Evolutionary conservation across 2,113 vertebrate genomes (phyloP), one percentile per base, ranked within the genome.

Genomic region (Lonchura striata): DNA sequence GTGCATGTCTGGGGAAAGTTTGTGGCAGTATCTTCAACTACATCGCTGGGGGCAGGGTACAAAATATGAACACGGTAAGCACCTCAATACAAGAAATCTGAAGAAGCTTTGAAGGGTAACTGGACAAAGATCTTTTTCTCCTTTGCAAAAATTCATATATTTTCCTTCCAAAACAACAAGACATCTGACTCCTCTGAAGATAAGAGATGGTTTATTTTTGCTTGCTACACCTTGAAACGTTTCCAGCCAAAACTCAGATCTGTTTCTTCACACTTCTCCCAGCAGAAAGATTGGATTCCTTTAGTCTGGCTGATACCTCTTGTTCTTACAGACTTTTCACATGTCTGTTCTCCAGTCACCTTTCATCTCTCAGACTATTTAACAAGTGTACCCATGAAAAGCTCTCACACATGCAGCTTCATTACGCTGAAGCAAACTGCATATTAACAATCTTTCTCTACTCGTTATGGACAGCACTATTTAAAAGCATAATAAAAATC

Each of bases 21-120:
- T 96, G 91, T 77, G 22, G 18, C 53, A 39, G 3, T 8, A 0
- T 69, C 31, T 27, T 96, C 7, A 2, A 1, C 49, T 49, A 8
- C 17, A 0, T 77, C 39, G 9, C 1, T 1, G 94, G 91, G 8
- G 56, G 41, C 49, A 82, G 8, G 3, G 11, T 47, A 60, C 44
- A 85, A 80, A 96, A 39, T 15, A 8, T 82, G 44, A 94, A 94
- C 23, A n/a, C 1, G 24, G 94, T 95, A 85, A 94, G 88, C 31
- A 59, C 4, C 4, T n/a, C 44, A 46, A 39, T 17, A n/a, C 10
- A 59, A 47, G 14, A 76, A 71, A 85, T 28, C 14, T 37, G 49
- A 89, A 54, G 23, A 54, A 54, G 42, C 37, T 68, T 84, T 71
- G 25, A 71, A 63, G 44, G 22, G 27, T 15, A 82, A 54, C 25